Conservation (phyloP, 35 echinoderm and acorn worm genomes). For the Holothuria glaberrima region DNA sequence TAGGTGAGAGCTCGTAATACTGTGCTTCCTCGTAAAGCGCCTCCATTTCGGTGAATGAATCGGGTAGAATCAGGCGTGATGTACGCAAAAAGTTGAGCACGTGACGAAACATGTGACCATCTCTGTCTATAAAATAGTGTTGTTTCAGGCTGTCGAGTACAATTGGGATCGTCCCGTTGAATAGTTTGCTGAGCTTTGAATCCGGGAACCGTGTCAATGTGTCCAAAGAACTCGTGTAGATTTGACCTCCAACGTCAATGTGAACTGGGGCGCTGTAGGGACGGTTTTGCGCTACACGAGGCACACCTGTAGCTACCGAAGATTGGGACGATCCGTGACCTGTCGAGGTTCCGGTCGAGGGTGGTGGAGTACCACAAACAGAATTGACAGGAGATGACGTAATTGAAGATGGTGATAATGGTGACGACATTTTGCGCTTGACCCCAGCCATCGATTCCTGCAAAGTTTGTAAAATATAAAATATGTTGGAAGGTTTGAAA, state of each 20-base stretch:
- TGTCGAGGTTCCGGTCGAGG: constrained; percentile 50
- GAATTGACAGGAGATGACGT: constrained; percentile 73
- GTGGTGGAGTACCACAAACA: constrained; percentile 72
- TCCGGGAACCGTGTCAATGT: constrained; percentile 89
- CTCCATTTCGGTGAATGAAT: constrained; percentile 83
- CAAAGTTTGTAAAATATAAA: no score
- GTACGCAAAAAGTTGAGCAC: constrained; percentile 96
- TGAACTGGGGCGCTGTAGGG: constrained; percentile 92
- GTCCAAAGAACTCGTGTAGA: constrained; percentile 94
- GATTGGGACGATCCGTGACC: constrained; percentile 25
- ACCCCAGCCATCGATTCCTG: constrained; percentile 58
- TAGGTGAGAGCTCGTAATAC: constrained; percentile 81
- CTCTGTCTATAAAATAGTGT: constrained; percentile 98
- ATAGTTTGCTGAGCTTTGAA: constrained; percentile 90
- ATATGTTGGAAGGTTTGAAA: no score
- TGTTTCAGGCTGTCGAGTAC: constrained; percentile 96
- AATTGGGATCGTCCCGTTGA: constrained; percentile 94
- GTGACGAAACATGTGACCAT: constrained; percentile 93
- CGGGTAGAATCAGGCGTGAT: constrained; percentile 76
- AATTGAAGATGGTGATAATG: constrained; percentile 67
- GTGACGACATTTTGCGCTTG: constrained; percentile 76
- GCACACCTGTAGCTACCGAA: constrained; percentile 61
- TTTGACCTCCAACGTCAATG: constrained; percentile 98
- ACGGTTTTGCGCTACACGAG: constrained; percentile 83
- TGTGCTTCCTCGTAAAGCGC: constrained; percentile 94